A percentile compares a stretch with the other conserved stretches of the same genome.
Evolutionary conservation across 2,113 vertebrate genomes (phyloP).

Genomic region (Pycnonotus jocosus): DNA sequence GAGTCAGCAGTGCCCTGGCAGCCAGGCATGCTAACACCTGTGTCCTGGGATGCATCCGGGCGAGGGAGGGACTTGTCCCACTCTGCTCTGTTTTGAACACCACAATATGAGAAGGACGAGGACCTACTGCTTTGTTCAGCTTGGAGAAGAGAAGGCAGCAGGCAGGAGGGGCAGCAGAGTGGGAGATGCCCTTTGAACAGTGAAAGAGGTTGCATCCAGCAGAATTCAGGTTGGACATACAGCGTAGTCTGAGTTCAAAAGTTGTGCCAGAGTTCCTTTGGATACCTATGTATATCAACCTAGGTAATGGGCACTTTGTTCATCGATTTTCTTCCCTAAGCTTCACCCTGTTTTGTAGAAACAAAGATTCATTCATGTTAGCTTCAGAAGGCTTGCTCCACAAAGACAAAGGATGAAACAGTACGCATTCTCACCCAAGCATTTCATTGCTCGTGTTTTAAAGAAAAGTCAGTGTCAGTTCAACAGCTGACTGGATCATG

Average conservation of each 20-base stretch:
- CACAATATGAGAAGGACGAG: no score
- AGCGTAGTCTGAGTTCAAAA: neutral
- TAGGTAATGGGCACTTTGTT: neutral
- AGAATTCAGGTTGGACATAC: neutral
- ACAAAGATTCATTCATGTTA: neutral
- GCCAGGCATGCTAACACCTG: rapidly evolving
- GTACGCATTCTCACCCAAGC: neutral
- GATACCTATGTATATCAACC: neutral
- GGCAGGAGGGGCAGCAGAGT: neutral
- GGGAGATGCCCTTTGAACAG: neutral
- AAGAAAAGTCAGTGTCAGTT: neutral
- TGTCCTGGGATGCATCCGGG: neutral
- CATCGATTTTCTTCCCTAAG: neutral
- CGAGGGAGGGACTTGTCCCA: neutral
- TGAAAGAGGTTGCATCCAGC: neutral
- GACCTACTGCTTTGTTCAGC: neutral
- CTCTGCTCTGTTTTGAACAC: neutral
- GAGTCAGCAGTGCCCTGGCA: neutral
- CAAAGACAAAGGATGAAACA: neutral
- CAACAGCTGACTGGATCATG: neutral
- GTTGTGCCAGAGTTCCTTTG: neutral
- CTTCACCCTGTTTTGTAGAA: neutral
- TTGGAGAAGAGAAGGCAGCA: neutral
- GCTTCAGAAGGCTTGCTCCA: neutral
- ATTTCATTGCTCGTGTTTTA: neutral